Evolutionary conservation across 2,797 vertebrate genomes (phyloP).

Genomic region (Salarias fasciatus): DNA sequence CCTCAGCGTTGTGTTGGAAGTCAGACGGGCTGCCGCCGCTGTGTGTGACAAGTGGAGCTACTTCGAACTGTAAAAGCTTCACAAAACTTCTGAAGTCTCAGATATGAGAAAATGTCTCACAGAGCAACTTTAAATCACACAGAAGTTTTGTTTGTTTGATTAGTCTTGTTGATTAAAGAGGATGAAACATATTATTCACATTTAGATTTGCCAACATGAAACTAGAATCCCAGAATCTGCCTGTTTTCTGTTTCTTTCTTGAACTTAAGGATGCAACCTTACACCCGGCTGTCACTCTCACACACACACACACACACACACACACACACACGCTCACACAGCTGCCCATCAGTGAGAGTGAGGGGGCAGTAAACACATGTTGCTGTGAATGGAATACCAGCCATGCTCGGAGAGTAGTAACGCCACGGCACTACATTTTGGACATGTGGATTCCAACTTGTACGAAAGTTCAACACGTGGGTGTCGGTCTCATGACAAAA

Average conservation of each 20-base stretch:
- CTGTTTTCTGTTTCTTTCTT: slow-evolving; percentile 1
- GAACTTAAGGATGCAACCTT: slow-evolving; percentile 45
- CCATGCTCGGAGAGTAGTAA: slow-evolving; percentile 52
- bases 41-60: background rate
- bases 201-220: slow-evolving; percentile 1
- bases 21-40: background rate
- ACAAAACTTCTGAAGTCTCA: no score
- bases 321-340: slow-evolving; percentile 15
- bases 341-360: slow-evolving; percentile 40
- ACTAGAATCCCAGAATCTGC: background rate
- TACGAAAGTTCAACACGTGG: background rate
- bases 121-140: no score
- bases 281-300: slow-evolving; percentile 43
- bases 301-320: slow-evolving; percentile 10
- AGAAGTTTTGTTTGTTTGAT: no score
- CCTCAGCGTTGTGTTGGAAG: slow-evolving; percentile 8
- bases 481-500: background rate
- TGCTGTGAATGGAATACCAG: slow-evolving; percentile 74
- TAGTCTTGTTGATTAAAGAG: no score
- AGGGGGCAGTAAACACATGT: slow-evolving; percentile 60
- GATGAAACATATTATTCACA: no score
- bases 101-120: no score
- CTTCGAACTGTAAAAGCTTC: no score
- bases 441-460: slow-evolving; percentile 12
- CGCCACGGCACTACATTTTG: slow-evolving; percentile 33